These are phyloP conservation scores for Marmota monax DNA, from an alignment of 2,113 vertebrate genomes.

Conservation along the genomic window DNA sequence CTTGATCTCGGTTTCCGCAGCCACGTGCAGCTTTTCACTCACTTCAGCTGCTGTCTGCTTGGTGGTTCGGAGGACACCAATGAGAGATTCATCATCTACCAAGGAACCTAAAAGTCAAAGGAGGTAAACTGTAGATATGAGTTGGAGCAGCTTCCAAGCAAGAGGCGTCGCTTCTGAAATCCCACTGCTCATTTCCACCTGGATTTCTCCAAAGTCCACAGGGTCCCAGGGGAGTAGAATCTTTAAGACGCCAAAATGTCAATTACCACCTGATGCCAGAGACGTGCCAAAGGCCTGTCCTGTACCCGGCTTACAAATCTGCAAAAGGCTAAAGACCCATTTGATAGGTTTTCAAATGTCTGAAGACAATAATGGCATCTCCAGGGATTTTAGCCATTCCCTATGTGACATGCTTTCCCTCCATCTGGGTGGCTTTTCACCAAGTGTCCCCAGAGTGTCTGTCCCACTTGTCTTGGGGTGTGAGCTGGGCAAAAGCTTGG, in stretches of 20 bases:
- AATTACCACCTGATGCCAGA: background rate
- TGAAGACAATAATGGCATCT: background rate
- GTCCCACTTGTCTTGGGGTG: background rate
- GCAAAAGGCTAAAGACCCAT: background rate
- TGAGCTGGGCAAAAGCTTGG: no score
- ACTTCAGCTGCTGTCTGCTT: slow-evolving; percentile 89
- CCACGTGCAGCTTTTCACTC: slow-evolving; percentile 88
- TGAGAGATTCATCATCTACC: slow-evolving; percentile 91
- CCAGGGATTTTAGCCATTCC: background rate
- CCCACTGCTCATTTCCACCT: background rate
- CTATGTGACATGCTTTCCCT: background rate
- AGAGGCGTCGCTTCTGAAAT: background rate
- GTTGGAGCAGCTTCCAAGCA: fast-evolving
- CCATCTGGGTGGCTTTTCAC: background rate
- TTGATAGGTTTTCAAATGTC: background rate
- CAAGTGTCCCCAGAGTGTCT: background rate
- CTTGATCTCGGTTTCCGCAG: slow-evolving; percentile 89
- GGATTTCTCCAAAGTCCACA: background rate
- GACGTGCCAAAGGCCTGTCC: background rate
- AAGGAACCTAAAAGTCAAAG: slow-evolving; percentile 86
- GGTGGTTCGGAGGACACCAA: slow-evolving; percentile 88
- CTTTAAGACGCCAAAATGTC: background rate
- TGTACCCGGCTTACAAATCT: background rate
- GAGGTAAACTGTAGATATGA: background rate
- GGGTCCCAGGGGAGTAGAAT: background rate